Base-by-base conservation (phyloP, 2,113 vertebrate genomes). In the Anolis sagrei region DNA sequence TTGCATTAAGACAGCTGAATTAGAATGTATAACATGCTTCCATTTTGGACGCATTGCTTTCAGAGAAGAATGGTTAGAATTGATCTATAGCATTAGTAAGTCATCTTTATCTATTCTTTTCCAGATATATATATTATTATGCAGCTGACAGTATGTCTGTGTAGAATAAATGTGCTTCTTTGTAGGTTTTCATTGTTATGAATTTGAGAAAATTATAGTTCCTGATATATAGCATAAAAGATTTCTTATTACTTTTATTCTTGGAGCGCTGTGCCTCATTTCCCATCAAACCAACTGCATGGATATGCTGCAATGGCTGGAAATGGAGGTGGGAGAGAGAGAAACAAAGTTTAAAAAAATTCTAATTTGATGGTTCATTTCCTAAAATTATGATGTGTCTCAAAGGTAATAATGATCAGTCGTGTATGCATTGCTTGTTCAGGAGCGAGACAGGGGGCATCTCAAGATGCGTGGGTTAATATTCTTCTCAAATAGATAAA, bases 341-440 rank as follows among this genome's bases (percentile, higher is more conserved):
- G 83, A 90, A 66, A 74, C 61, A 39, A 77, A 16, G 2, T 5
- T 87, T 58, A 76, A 87, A 73, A 87, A 88, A 19, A 2, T 9
- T 84, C 34, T 86, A 90, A 91, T 94, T 91, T 94, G 83, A 85
- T 87, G 78, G 74, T 90, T 93, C 90, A 89, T 94, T 93, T 93
- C 77, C 84, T 89, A 66, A 93, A 92, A 89, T 83, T 90, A 84
- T 79, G 25, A 44, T 92, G 76, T 83, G 54, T 93, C 70, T 92
- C 74, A 25, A 74, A 92, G 85, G 80, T 87, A 87, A 68, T 92
- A 79, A 85, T 4, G 19, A 48, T 93, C 87, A 90, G 19, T 89
- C 79, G 9, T 84, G 73, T 91, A 85, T 89, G 69, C 58, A 76
- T 70, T 89, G 29, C 84, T 91, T 92, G 27, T 75, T 92, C 49